These are phyloP conservation scores for Panagrolaimus sp. DNA, from an alignment of 1,140 invertebrate species.

Conservation along the genomic window DNA sequence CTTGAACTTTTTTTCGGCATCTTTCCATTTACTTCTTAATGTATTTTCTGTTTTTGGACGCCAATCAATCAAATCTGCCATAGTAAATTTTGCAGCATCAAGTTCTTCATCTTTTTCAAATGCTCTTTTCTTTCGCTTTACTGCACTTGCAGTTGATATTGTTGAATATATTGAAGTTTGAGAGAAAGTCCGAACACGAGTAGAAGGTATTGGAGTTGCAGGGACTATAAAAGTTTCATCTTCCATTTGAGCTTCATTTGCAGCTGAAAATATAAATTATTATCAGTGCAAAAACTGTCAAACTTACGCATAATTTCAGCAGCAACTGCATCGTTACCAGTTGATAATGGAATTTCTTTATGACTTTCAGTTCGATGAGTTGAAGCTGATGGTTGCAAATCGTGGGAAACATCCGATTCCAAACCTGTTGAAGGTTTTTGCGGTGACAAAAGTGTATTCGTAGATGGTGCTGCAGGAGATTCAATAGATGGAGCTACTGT, in stretches of 20 bases:
- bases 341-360: no score
- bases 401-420: neutral
- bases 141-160: neutral
- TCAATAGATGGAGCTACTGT: neutral
- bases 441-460: neutral
- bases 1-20: constrained; percentile 23
- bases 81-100: constrained; percentile 39
- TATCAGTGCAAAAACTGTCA: no score
- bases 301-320: no score
- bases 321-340: no score
- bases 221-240: no score
- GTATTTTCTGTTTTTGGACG: constrained; percentile 40
- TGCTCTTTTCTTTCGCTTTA: neutral
- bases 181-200: neutral
- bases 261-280: no score
- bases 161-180: constrained; percentile 5
- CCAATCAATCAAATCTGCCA: constrained; percentile 44
- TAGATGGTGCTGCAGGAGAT: neutral
- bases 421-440: neutral
- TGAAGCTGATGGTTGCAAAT: neutral
- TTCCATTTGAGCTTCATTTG: no score
- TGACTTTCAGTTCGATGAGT: no score
- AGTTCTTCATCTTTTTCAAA: constrained; percentile 27
- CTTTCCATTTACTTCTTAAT: constrained; percentile 41
- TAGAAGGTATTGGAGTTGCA: neutral